phyloP scores from a whole-genome alignment of 2,888 invertebrate genomes.

The Papilio elwesi region DNA sequence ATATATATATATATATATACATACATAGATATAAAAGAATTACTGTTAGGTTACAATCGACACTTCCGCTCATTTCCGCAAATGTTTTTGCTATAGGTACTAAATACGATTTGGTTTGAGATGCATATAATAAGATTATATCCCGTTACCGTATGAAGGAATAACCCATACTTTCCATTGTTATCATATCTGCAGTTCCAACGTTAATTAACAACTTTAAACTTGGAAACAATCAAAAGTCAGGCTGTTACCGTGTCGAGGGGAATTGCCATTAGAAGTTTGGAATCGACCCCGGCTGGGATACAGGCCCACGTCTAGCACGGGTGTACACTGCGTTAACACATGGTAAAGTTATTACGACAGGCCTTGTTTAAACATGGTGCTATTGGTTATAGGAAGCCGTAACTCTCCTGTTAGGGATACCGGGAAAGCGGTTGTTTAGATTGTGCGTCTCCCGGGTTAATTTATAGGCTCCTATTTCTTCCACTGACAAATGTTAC shows the following conservation, averaged over 20 bases:
- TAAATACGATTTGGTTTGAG: neutral
- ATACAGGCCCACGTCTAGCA: constrained; percentile 2
- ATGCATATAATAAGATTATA: neutral
- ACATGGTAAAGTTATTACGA: constrained; percentile 35
- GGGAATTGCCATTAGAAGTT: constrained; percentile 21
- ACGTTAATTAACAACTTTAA: constrained; percentile 2
- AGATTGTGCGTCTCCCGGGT: constrained; percentile 27
- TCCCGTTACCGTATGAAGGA: too few species aligned
- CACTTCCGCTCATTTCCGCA: too few species aligned
- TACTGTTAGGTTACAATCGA: too few species aligned
- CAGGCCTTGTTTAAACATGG: constrained; percentile 31
- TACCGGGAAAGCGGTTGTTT: constrained; percentile 39
- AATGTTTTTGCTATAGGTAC: too few species aligned
- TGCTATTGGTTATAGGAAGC: constrained; percentile 40
- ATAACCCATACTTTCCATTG: neutral
- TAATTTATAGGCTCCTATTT: constrained; percentile 37
- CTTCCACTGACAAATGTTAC: constrained; percentile 35
- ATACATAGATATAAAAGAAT: too few species aligned
- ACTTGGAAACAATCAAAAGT: constrained; percentile 15
- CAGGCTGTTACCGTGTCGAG: neutral
- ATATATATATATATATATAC: too few species aligned
- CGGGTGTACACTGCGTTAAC: constrained; percentile 28
- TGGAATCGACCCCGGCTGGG: neutral
- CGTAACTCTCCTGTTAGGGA: constrained; percentile 32
- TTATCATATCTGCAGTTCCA: neutral